These are phyloP conservation scores for Philonicus albiceps DNA, from an alignment of 2,888 invertebrate species.

Conservation along the genomic window DNA sequence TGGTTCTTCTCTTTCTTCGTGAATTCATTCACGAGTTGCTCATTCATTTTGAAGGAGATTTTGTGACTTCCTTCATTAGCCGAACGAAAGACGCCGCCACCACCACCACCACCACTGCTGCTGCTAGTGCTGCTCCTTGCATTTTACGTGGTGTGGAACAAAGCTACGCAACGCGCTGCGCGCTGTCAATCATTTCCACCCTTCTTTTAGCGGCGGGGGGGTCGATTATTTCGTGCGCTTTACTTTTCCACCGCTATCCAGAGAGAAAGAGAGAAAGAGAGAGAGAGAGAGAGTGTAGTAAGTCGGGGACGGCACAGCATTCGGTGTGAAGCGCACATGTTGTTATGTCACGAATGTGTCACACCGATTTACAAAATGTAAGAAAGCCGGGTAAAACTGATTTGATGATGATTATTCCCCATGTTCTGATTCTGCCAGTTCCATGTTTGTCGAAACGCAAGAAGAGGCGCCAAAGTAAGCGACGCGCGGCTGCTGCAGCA, in stretches of 20 bases:
- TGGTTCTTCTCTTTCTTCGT: not conserved
- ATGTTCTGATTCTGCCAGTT: not conserved
- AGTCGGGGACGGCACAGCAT: not conserved
- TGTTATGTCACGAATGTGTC: slow-evolving; percentile 29
- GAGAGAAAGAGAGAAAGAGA: no score
- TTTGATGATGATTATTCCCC: no score
- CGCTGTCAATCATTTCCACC: not conserved
- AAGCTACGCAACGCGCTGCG: not conserved
- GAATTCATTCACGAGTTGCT: not conserved
- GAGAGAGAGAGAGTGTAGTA: no score
- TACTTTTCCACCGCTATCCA: not conserved
- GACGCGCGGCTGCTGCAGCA: not conserved
- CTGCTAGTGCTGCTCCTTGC: no score
- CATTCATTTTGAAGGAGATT: slow-evolving; percentile 21
- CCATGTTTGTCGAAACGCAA: not conserved
- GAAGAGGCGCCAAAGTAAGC: not conserved
- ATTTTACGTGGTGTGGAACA: not conserved
- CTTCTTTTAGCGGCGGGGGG: no score
- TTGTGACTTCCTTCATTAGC: slow-evolving; percentile 10
- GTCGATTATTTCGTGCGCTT: not conserved
- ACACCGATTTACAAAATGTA: slow-evolving; percentile 10
- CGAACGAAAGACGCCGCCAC: not conserved
- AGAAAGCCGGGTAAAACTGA: slow-evolving; percentile 18
- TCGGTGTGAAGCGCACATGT: slow-evolving; percentile 21
- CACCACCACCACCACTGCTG: no score